Evolutionary conservation across 2,888 invertebrate genomes (phyloP).

Genomic region (Timandra comae): DNA sequence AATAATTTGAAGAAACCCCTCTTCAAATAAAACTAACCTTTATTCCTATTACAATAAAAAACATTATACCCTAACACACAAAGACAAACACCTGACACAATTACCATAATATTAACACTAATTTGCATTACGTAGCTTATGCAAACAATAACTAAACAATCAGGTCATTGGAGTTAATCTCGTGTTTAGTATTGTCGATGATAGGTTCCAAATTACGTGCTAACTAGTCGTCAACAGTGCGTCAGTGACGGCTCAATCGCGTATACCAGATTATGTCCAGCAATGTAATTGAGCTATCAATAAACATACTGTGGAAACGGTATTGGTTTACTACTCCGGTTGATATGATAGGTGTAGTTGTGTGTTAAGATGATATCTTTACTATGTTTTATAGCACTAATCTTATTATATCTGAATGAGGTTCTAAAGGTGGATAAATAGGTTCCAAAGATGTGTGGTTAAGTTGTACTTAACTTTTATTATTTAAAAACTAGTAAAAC

Average conservation of each 20-base stretch:
- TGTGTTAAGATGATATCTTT: not conserved
- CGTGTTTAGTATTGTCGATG: not conserved
- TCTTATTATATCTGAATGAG: no score
- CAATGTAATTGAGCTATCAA: conserved; percentile 6
- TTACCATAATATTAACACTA: no score
- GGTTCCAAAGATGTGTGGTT: no score
- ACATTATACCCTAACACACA: no score
- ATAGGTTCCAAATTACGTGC: not conserved
- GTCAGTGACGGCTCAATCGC: not conserved
- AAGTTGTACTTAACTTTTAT: no score
- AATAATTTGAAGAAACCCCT: no score
- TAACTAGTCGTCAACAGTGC: not conserved
- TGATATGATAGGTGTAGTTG: not conserved
- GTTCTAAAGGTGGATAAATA: no score
- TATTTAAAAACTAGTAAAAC: no score
- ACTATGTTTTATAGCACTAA: not conserved
- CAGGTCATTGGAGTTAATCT: not conserved
- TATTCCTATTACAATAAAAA: no score
- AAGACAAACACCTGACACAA: no score
- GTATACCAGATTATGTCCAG: conserved; percentile 6
- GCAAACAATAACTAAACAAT: not conserved
- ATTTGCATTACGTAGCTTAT: no score
- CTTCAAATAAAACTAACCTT: no score
- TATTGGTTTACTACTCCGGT: not conserved
- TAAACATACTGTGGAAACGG: not conserved